A percentile compares a stretch with the other conserved stretches of the same genome.
Conservation (phyloP, 2,797 vertebrate genomes). For the Sternotherus odoratus region DNA sequence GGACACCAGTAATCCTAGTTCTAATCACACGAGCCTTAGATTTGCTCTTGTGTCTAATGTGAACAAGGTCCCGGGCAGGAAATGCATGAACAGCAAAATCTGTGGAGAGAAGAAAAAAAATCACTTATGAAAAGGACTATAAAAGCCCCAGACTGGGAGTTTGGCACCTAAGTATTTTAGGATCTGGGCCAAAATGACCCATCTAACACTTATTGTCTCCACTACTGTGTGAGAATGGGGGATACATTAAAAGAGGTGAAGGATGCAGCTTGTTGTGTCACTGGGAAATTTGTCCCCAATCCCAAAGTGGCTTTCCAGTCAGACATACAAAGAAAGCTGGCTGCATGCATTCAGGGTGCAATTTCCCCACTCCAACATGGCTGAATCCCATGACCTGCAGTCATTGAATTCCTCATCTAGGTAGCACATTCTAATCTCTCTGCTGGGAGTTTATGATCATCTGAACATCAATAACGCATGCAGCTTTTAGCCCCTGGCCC, state of each 20-base stretch:
- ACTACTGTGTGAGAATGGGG: background rate
- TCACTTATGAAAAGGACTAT: too few relatives aligned
- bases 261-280: background rate
- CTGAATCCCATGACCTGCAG: background rate
- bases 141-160: too few relatives aligned
- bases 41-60: too few relatives aligned
- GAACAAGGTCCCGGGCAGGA: too few relatives aligned
- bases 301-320: accelerated
- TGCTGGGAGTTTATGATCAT: background rate
- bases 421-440: background rate
- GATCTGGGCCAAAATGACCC: too few relatives aligned
- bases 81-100: too few relatives aligned
- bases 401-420: background rate
- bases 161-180: too few relatives aligned
- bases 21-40: too few relatives aligned
- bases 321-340: background rate
- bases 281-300: background rate
- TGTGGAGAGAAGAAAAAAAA: too few relatives aligned
- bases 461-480: background rate
- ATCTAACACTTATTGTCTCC: too few relatives aligned
- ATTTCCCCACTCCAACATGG: background rate
- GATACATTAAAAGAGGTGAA: background rate
- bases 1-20: too few relatives aligned
- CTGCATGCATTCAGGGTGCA: background rate
- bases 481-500: background rate